A percentile compares a stretch with the other conserved stretches of the same genome.
These are phyloP conservation scores for Thysanoteuthis rhombus DNA, from an alignment of 2,888 invertebrate genomes.

Conservation along the genomic window DNA sequence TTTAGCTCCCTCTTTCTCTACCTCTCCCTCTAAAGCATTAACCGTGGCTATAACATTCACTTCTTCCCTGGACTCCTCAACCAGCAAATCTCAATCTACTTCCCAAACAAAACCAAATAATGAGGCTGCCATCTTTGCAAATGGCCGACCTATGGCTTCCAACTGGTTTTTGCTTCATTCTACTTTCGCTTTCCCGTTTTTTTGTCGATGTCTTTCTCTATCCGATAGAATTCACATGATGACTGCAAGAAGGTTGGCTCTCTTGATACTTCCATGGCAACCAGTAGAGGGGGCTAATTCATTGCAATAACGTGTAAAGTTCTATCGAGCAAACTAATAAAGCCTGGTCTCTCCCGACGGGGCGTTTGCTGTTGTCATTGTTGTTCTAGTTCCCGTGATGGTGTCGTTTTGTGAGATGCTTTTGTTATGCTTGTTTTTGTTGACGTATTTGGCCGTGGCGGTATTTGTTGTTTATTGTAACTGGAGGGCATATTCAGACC, in stretches of 20 bases:
- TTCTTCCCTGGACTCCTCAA: not conserved
- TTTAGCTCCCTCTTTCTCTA: too few species aligned
- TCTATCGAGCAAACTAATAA: not conserved
- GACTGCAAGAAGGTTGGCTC: not conserved
- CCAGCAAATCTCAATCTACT: not conserved
- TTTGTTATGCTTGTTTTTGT: not conserved
- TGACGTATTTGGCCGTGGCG: not conserved
- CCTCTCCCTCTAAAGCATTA: not conserved
- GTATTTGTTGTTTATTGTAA: not conserved
- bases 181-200: not conserved
- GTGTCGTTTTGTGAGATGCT: not conserved
- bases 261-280: not conserved
- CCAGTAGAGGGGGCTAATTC: not conserved
- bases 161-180: not conserved
- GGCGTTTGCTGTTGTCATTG: not conserved
- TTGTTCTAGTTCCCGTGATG: not conserved
- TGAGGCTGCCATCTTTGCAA: not conserved
- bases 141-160: not conserved
- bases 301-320: not conserved
- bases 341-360: not conserved
- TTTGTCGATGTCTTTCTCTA: not conserved
- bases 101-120: not conserved
- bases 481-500: not conserved
- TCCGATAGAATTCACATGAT: not conserved
- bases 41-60: not conserved